Base-by-base conservation (phyloP, 2,888 invertebrate genomes). In the Brachyptera putata region DNA sequence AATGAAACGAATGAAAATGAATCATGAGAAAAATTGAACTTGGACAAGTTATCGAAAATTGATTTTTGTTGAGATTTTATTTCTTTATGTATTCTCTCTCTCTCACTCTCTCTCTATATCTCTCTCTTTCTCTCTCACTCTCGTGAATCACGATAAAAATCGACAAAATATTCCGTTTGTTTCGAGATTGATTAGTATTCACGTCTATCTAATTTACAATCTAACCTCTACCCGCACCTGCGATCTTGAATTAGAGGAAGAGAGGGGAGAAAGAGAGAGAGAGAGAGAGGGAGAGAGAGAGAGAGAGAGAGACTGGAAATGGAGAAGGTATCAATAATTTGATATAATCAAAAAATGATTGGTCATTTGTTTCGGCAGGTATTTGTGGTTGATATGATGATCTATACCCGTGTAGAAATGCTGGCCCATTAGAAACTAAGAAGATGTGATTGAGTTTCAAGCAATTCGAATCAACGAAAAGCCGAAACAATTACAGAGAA, bases 341-440 rank as follows among this genome's bases (percentile, higher is more conserved):
- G 14, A 50, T 16, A 50, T 50, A 50, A 50, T 50, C 30, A 18
- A 25, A 18, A 26, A 50, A 56, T 55, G 59, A 60, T 60, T 60
- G 59, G 59, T 60, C 53, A 60, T 60, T 56, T 60, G 59, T 34
- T 55, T 41, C 46, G 55, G 41, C n/a, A n/a, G n/a, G n/a, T n/a
- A n/a, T n/a, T n/a, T n/a, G n/a, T n/a, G n/a, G n/a, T n/a, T n/a
- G n/a, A n/a, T n/a, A n/a, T n/a, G n/a, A n/a, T n/a, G n/a, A n/a
- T n/a, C n/a, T n/a, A n/a, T n/a, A n/a, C n/a, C n/a, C n/a, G n/a
- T n/a, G n/a, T n/a, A n/a, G n/a, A n/a, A n/a, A n/a, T n/a, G n/a
- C n/a, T n/a, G n/a, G n/a, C n/a, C n/a, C n/a, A n/a, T n/a, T n/a
- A n/a, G n/a, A n/a, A n/a, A n/a, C n/a, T n/a, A n/a, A n/a, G n/a